phyloP scores from a whole-genome alignment of 2,888 invertebrate species.

The Hyles lineata region DNA sequence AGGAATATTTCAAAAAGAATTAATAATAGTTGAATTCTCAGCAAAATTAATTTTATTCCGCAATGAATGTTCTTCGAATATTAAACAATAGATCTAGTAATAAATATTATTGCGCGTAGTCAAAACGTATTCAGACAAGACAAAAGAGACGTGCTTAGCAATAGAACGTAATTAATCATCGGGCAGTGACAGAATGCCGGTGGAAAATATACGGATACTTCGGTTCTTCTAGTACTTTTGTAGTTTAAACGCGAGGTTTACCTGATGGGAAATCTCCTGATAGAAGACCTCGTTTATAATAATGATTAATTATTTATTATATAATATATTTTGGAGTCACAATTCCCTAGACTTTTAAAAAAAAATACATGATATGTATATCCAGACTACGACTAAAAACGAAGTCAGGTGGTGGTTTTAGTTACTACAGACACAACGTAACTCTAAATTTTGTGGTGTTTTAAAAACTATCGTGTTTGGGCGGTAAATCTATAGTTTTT shows the following conservation, averaged over 20 bases:
- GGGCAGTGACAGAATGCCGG: neutral
- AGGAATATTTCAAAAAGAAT: neutral
- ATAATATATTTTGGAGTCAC: no score
- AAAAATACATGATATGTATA: no score
- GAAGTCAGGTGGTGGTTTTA: no score
- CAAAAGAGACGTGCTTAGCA: neutral
- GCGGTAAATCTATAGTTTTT: no score
- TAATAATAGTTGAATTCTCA: neutral
- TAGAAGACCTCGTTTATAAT: no score
- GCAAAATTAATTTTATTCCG: neutral
- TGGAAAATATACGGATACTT: neutral
- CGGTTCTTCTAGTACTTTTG: neutral
- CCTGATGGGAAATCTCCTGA: no score
- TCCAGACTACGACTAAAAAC: no score
- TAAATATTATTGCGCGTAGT: neutral
- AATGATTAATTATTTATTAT: no score
- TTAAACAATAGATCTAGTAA: neutral
- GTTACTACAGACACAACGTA: no score
- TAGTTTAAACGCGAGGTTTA: neutral
- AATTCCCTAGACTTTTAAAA: no score
- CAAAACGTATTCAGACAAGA: neutral
- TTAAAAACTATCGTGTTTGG: no score
- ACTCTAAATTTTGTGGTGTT: no score
- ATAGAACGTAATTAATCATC: neutral
- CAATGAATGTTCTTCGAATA: neutral